Evolutionary conservation across 2,888 invertebrate genomes (phyloP).

Genomic region (Thymelicus acteon): DNA sequence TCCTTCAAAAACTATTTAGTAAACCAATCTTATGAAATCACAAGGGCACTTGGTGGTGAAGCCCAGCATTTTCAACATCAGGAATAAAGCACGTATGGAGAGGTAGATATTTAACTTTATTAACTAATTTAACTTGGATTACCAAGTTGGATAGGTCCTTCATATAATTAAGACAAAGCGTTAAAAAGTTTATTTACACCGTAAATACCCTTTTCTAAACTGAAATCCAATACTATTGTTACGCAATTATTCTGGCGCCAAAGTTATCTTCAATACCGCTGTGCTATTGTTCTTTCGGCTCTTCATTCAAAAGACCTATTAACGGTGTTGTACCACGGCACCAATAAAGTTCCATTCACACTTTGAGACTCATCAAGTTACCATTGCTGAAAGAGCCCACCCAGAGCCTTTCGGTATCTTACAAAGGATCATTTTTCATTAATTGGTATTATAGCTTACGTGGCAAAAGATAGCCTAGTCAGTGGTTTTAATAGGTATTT

Average conservation of each 20-base stretch:
- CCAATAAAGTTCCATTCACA: constrained; percentile 70
- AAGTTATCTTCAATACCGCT: constrained; percentile 22
- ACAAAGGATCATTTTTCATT: neutral
- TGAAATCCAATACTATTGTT: constrained; percentile 14
- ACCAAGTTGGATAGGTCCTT: no score
- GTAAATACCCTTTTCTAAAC: neutral
- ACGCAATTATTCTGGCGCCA: constrained; percentile 29
- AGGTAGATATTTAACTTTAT: no score
- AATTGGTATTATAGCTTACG: no score
- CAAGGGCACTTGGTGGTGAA: neutral
- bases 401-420: neutral
- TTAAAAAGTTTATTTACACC: neutral
- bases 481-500: no score
- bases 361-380: neutral
- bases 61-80: no score
- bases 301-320: constrained; percentile 35
- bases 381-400: neutral
- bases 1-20: no score
- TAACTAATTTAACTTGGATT: no score
- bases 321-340: constrained; percentile 55
- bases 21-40: neutral
- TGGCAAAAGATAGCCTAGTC: no score
- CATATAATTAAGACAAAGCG: no score
- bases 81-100: no score
- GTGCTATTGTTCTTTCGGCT: constrained; percentile 24